Base-by-base conservation (phyloP, 2,797 vertebrate genomes). In the Spondyliosoma cantharus region DNA sequence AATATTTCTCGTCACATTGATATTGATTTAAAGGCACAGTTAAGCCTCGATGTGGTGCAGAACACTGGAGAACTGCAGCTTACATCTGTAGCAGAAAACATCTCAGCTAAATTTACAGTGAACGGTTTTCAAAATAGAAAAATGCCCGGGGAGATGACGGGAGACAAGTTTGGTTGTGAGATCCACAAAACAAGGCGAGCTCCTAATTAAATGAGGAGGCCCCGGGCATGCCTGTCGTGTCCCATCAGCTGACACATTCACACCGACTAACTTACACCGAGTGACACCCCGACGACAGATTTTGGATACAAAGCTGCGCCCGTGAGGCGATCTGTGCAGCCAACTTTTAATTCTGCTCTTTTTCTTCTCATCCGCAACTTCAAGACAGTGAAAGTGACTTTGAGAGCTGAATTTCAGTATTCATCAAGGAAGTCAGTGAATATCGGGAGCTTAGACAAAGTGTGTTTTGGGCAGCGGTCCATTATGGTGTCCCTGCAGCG, bases 181-280 rank as follows among this genome's bases (percentile, higher is more conserved):
- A 60, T 69, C 43, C 71, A 86, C 9, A 83, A 90, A 90, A 80
- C 64, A 74, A 71, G 64, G 50, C 74, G 0, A 73, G 74, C 52
- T 81, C 64, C 83, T 85, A 89, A 91, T 90, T 87, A 90, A 86
- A 90, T 64, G 66, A 89, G 76, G 85, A 78, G 81, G 85, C 87
- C 85, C 67, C 1, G 49, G 76, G 85, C 73, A 52, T 45, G 27
- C 64, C 77, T 89, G 87, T 92, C 86, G 0, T 22, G 2, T 81
- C 74, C 68, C 52, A 85, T 87, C 86, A 88, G 87, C 81, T 52
- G 84, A 85, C 77, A 83, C 64, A 48, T 83, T 87, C 78, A 73
- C 83, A 71, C 78, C 2, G 27, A 64, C 79, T 73, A 42, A 67
- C 76, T 63, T 63, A 49, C 68, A 70, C 61, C 25, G 78, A 82